Evolutionary conservation across 2,797 vertebrate species (phyloP), one percentile per base, ranked within the genome.

Genomic region (Chloroceryle inda): DNA sequence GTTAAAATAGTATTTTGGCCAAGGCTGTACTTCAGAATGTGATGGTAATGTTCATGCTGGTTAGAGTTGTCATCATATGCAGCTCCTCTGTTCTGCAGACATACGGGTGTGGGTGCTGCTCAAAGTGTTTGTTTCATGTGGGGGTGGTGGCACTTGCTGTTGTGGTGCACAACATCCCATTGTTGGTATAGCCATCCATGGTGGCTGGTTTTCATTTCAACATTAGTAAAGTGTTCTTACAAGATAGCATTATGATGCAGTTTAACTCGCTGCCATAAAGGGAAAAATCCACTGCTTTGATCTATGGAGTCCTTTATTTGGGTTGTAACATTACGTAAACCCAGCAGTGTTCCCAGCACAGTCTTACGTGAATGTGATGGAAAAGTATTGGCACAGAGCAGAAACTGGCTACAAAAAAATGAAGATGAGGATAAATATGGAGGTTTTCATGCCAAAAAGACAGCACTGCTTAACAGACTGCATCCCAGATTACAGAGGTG

Each of bases 171-270:
- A 9, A 5, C 16, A 14, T 20, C 11, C 17, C 9, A 1, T 27
- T 52, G 50, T 59, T 58, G 50, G 2, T n/a, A 3, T 5, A 56
- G 69, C 56, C 20, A 9, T 49, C 52, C 17, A 0, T 2, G 2
- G 17, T 64, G 53, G 49, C 62, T 82, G 50, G 2, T 13, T 75
- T 85, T 37, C 33, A 33, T 61, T 88, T 27, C 4, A 2, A 0
- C 13, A 4, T 40, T n/a, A 3, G 22, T 37, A 13, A 66, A 61
- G 55, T 45, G 10, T 15, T 53, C 63, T 19, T 74, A 24, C 10
- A 21, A 37, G 21, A 3, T 1, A 9, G 11, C 22, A 24, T 44
- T 64, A 19, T 0, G 1, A 18, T 26, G 37, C 52, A 62, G 59
- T 24, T 66, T 69, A 38, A 26, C 55, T 53, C 49, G 64, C 27